These are phyloP conservation scores for Albula goreensis DNA, from an alignment of 2,113 vertebrate species.

Conservation along the genomic window DNA sequence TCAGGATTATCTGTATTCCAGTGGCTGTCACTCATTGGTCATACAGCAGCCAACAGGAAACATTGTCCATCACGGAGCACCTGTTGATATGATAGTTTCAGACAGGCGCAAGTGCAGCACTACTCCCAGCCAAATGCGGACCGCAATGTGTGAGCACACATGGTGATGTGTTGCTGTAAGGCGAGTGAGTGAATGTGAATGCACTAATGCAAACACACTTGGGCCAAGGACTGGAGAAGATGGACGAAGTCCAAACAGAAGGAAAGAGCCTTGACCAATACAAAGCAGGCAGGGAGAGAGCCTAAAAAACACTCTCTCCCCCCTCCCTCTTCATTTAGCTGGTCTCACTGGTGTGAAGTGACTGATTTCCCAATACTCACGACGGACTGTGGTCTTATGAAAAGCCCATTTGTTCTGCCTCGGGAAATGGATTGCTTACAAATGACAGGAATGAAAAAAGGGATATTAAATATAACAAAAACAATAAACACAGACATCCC, in stretches of 20 bases:
- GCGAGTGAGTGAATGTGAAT: neutral
- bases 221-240: neutral
- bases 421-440: neutral
- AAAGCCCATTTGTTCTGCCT: neutral
- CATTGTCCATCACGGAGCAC: neutral
- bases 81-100: neutral
- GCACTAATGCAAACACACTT: neutral
- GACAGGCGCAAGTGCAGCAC: neutral
- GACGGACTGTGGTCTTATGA: neutral
- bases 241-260: neutral
- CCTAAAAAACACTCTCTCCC: neutral
- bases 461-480: conserved; percentile 1
- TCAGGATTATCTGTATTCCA: too few species aligned
- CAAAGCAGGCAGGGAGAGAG: neutral
- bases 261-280: neutral
- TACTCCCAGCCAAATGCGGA: neutral
- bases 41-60: too few species aligned
- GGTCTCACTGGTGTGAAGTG: neutral
- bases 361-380: neutral
- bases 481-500: conserved; percentile 20
- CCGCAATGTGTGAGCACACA: neutral
- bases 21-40: too few species aligned
- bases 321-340: neutral
- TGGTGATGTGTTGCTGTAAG: neutral
- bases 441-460: conserved; percentile 4